These are phyloP conservation scores for Phragmatobia fuliginosa DNA, from an alignment of 2,888 invertebrate species.

Conservation along the genomic window DNA sequence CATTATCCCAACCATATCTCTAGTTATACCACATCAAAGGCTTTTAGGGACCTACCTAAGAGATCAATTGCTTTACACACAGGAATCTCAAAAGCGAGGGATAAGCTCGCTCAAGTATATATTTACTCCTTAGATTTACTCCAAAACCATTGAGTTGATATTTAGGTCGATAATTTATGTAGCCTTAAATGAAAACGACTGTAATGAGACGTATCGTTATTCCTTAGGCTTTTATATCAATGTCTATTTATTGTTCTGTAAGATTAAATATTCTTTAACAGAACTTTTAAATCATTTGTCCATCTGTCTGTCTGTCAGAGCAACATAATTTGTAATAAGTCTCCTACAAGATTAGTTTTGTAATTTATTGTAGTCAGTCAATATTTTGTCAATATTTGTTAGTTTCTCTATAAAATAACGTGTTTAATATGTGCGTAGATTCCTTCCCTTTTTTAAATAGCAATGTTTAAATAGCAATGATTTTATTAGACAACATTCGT, in stretches of 20 bases:
- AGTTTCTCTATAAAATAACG: not conserved
- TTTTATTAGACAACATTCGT: too few species aligned
- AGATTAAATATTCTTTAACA: not conserved
- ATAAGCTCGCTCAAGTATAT: slow-evolving; percentile 22
- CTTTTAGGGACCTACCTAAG: slow-evolving; percentile 15
- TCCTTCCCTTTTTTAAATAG: too few species aligned
- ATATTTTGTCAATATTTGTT: too few species aligned
- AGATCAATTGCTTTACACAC: slow-evolving; percentile 34
- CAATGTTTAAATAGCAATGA: too few species aligned
- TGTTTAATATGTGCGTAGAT: not conserved
- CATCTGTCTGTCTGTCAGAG: not conserved
- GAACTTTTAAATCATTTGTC: not conserved
- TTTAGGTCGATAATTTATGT: slow-evolving; percentile 15
- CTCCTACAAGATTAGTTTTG: not conserved
- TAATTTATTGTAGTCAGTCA: too few species aligned
- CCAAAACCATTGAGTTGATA: slow-evolving; percentile 37
- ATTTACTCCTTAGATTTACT: slow-evolving; percentile 33
- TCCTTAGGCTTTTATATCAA: not conserved
- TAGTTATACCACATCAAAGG: slow-evolving; percentile 27
- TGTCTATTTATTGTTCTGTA: not conserved
- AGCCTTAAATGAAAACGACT: not conserved
- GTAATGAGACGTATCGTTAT: not conserved
- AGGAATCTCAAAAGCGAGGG: slow-evolving; percentile 24
- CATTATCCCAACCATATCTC: slow-evolving; percentile 3
- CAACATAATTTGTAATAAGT: not conserved